Evolutionary conservation across 1,140 invertebrate genomes (phyloP).

Genomic region (Eumeta japonica): DNA sequence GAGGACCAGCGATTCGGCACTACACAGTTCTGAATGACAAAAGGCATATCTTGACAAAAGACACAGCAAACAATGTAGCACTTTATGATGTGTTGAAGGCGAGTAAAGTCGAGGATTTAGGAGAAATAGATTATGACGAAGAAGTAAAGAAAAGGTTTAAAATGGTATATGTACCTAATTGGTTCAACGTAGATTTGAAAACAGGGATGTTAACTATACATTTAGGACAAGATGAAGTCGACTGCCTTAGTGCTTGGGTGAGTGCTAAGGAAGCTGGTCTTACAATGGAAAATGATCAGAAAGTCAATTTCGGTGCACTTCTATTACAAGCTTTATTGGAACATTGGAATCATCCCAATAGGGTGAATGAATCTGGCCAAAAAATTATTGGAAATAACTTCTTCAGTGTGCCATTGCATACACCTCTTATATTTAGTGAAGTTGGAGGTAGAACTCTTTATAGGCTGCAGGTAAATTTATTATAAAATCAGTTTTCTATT

Average conservation of each 20-base stretch:
- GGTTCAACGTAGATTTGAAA: conserved; percentile 99
- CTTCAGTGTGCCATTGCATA: conserved; percentile 92
- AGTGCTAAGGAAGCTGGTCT: conserved; percentile 93
- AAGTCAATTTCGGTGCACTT: conserved; percentile 95
- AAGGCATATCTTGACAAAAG: conserved; percentile 93
- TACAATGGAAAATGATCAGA: conserved; percentile 80
- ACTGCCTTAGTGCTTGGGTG: conserved; percentile 98
- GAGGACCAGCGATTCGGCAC: conserved; percentile 90
- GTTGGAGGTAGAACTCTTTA: conserved; percentile 92
- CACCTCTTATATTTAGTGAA: conserved; percentile 97
- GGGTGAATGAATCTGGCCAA: conserved; percentile 64
- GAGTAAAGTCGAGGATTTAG: conserved; percentile 88
- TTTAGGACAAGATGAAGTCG: conserved; percentile 93
- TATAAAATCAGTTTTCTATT: no score
- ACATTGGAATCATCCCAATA: conserved; percentile 80
- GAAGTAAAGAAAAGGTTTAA: conserved; percentile 91
- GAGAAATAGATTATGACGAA: conserved; percentile 90
- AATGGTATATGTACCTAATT: conserved; percentile 96
- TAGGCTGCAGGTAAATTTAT: conserved; percentile 34
- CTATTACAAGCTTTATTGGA: conserved; percentile 93
- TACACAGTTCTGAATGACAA: conserved; percentile 95
- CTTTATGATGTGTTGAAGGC: conserved; percentile 97
- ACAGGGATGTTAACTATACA: conserved; percentile 98
- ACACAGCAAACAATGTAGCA: conserved; percentile 93
- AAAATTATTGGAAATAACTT: conserved; percentile 76